phyloP scores from a whole-genome alignment of 64 coral and sea anemone genomes.

The Trachythela sp. region DNA sequence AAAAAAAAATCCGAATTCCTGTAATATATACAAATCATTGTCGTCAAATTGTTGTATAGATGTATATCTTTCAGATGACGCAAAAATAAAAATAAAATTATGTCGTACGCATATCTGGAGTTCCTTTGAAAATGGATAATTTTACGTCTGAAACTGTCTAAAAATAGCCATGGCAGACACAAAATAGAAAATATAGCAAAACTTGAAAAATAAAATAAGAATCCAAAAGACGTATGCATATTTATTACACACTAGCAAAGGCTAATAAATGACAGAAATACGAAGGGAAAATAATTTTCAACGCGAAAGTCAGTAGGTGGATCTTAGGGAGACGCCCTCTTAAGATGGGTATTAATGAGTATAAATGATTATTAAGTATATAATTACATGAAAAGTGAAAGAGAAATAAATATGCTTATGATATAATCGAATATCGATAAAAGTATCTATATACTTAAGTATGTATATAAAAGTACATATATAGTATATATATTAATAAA shows the following conservation, averaged over 20 bases:
- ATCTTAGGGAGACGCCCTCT: neutral
- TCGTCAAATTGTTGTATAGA: neutral
- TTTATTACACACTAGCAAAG: too few relatives aligned
- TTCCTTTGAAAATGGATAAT: too few relatives aligned
- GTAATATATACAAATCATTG: neutral
- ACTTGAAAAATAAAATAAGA: conserved; percentile 10
- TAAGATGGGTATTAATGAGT: too few relatives aligned
- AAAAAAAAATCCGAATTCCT: neutral
- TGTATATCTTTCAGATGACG: neutral
- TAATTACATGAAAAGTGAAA: too few relatives aligned
- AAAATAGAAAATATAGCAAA: neutral
- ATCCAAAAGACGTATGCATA: too few relatives aligned
- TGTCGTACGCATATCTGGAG: neutral
- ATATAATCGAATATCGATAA: too few relatives aligned
- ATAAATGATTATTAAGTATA: too few relatives aligned
- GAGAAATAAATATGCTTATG: too few relatives aligned
- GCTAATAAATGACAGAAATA: too few relatives aligned
- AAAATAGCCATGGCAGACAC: neutral
- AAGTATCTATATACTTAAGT: neutral
- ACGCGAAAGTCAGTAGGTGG: neutral
- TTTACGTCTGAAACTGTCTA: neutral
- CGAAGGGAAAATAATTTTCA: too few relatives aligned
- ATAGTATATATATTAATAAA: neutral
- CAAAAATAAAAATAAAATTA: neutral
- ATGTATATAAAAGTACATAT: neutral